phyloP scores from a whole-genome alignment of 2,888 invertebrate genomes.

The Campoletis raptor region DNA sequence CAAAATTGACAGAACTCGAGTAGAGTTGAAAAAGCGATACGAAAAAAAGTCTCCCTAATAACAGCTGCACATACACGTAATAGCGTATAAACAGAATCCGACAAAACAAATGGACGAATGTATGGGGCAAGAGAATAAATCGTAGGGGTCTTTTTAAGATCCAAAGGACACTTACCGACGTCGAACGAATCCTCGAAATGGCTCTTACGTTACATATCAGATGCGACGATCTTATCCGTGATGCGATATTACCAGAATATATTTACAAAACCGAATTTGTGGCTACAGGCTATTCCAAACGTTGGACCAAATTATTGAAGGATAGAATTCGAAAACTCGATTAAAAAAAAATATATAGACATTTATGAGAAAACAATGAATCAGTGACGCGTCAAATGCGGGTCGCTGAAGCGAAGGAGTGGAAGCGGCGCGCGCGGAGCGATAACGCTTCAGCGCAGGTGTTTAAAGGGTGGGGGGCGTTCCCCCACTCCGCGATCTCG shows the following conservation, averaged over 20 bases:
- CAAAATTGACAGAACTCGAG: background rate
- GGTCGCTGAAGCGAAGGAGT: background rate
- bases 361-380: background rate
- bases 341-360: background rate
- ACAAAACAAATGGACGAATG: constrained; percentile 35
- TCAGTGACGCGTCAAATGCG: background rate
- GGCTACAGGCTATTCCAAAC: background rate
- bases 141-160: constrained; percentile 23
- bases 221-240: constrained; percentile 66
- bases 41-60: background rate
- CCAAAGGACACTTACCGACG: constrained; percentile 59
- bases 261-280: constrained; percentile 31
- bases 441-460: background rate
- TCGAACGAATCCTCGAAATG: constrained; percentile 63
- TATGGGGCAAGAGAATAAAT: constrained; percentile 27
- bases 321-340: background rate
- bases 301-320: background rate
- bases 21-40: background rate
- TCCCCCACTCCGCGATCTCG: background rate
- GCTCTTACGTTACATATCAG: constrained; percentile 59
- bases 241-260: constrained; percentile 21
- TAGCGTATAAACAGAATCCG: constrained; percentile 14
- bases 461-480: background rate
- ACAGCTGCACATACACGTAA: background rate
- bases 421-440: background rate